Evolutionary conservation across 2,113 vertebrate genomes (phyloP).

Genomic region (Laterallus jamaicensis): DNA sequence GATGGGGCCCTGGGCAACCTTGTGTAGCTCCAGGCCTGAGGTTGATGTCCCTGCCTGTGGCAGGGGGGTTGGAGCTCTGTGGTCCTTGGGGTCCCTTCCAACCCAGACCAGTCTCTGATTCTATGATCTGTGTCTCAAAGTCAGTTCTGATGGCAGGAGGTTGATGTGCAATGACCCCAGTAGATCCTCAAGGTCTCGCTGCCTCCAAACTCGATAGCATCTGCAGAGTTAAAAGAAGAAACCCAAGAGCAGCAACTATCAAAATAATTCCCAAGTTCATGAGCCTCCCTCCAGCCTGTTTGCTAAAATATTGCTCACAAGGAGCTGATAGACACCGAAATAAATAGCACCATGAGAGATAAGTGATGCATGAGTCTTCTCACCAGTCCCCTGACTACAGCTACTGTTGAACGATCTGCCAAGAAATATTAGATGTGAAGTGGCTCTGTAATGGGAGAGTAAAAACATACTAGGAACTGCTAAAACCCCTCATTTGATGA

Average conservation of each 20-base stretch:
- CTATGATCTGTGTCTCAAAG: neutral
- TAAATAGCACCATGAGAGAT: neutral
- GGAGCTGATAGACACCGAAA: conserved; percentile 1
- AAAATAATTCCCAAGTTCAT: conserved; percentile 4
- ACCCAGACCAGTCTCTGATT: no score
- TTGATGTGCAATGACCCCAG: neutral
- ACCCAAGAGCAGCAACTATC: neutral
- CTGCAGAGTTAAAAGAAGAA: neutral
- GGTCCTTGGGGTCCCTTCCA: no score
- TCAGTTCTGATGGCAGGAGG: neutral
- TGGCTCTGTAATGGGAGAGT: neutral
- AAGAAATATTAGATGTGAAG: conserved; percentile 4
- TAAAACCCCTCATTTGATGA: neutral
- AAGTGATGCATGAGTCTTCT: conserved; percentile 30
- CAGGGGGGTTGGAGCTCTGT: no score
- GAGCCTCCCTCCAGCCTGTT: neutral
- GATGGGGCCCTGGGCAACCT: no score
- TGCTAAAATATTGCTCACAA: neutral
- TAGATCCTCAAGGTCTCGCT: neutral
- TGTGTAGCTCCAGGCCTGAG: no score
- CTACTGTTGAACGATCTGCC: neutral
- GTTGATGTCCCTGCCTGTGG: no score
- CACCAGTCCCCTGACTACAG: conserved; percentile 5
- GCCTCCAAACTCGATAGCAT: neutral
- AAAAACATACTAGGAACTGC: neutral